Percentiles rank a stretch among this genome's conserved stretches.
phyloP scores from a whole-genome alignment of 2,888 invertebrate species.

The Beris chalybata region DNA sequence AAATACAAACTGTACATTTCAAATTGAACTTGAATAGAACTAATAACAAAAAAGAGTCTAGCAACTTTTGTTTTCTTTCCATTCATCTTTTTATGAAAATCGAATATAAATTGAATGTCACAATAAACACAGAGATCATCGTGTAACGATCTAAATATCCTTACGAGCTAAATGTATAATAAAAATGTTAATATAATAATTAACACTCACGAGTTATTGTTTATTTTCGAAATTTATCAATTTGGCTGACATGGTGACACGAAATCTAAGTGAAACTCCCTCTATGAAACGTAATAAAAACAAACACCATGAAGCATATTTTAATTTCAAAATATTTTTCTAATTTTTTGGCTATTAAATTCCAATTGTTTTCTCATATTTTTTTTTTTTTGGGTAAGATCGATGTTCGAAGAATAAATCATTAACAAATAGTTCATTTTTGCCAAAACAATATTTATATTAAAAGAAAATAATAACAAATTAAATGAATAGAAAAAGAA shows the following conservation, averaged over 20 bases:
- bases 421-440: too few relatives aligned
- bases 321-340: too few relatives aligned
- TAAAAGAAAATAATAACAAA: too few relatives aligned
- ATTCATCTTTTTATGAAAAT: not conserved
- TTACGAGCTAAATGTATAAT: constrained; percentile 25
- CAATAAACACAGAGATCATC: constrained; percentile 8
- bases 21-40: constrained; percentile 6
- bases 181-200: constrained; percentile 12
- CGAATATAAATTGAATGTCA: constrained; percentile 11
- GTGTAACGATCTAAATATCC: constrained; percentile 7
- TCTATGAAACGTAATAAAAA: too few relatives aligned
- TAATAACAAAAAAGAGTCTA: not conserved
- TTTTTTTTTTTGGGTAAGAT: too few relatives aligned
- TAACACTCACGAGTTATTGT: not conserved
- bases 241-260: not conserved
- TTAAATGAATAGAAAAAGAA: too few relatives aligned
- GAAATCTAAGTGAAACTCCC: too few relatives aligned
- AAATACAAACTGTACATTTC: constrained; percentile 19
- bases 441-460: too few relatives aligned
- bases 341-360: too few relatives aligned
- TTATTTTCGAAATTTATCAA: not conserved
- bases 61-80: not conserved
- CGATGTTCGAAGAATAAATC: too few relatives aligned
- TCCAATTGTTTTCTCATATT: too few relatives aligned
- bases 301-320: too few relatives aligned